Evolutionary conservation across 2,888 invertebrate species (phyloP), one percentile per base, ranked within the genome.

Genomic region (Meghimatium bilineatum): DNA sequence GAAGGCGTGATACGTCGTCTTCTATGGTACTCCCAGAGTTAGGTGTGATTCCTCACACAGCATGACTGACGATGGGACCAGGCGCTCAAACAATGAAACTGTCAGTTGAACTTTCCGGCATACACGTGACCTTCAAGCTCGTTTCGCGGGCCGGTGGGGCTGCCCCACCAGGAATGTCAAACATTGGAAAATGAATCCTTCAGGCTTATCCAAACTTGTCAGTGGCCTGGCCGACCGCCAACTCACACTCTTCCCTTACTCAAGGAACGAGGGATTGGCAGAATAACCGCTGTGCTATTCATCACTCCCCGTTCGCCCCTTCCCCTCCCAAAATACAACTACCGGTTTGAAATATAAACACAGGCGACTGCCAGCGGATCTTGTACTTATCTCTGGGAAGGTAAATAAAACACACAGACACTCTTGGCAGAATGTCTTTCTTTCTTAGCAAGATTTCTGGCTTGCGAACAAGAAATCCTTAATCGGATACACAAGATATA

Each of bases 141-240:
- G 86, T 86, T 87, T 86, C 86, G 86, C 85, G 85, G 87, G 85
- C 85, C 77, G 85, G 86, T 84, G 84, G 85, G 86, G 81, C 85
- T 84, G 83, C 86, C 86, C 86, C 76, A 77, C 78, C 60, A 86
- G 86, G 87, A 87, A 87, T 87, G 87, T 87, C 87, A 87, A 87
- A 87, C 86, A 86, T 84, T 83, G 86, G 87, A 82, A 86, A 87
- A 85, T 87, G 86, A 86, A 86, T 85, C 86, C 86, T 83, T 84
- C 83, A 82, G 81, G 84, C 87, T 87, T 85, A 86, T 84, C 86
- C 85, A 87, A 87, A 86, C 87, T 85, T 87, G 87, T 87, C 87
- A 86, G 87, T 85, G 81, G 76, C 84, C 80, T 86, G 86, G 86
- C 87, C 67, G 63, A 56, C 63, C 66, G 86, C 87, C 87, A 87